Evolutionary conservation across 2,113 vertebrate species (phyloP).

Genomic region (Coturnix japonica): DNA sequence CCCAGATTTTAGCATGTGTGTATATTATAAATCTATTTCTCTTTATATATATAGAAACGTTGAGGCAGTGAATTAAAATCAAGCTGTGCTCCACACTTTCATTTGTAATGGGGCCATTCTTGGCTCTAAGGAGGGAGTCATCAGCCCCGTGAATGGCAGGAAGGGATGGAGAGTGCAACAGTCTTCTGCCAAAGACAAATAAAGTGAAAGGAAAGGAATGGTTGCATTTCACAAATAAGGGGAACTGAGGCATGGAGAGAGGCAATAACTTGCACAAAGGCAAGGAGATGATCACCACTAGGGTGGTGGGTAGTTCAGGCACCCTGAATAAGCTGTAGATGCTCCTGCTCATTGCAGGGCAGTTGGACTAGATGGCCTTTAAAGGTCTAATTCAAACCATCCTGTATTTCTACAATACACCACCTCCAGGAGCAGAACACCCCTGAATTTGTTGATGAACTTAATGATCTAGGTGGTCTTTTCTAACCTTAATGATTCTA

Average conservation of each 20-base stretch:
- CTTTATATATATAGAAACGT: not conserved
- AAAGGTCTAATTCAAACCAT: too few species aligned
- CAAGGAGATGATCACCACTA: not conserved
- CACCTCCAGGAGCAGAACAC: not conserved
- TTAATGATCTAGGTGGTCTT: too few species aligned
- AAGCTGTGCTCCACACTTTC: slow-evolving; percentile 9
- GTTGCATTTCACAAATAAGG: not conserved
- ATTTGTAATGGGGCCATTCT: not conserved
- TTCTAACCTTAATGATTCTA: too few species aligned
- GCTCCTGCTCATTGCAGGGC: too few species aligned
- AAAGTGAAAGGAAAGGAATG: not conserved
- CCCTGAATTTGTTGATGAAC: too few species aligned
- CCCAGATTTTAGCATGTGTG: not conserved
- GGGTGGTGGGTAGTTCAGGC: too few species aligned
- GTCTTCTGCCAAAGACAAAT: not conserved
- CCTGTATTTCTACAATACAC: too few species aligned
- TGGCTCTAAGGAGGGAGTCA: not conserved
- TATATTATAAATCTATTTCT: not conserved
- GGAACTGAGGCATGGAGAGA: rapidly evolving
- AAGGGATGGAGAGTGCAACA: not conserved
- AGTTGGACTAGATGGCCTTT: too few species aligned
- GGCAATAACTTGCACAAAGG: not conserved
- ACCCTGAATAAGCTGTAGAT: too few species aligned
- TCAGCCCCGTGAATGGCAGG: not conserved
- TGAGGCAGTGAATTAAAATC: not conserved